Conservation (phyloP, 1,140 invertebrate species). For the Drosophila virilis region DNA sequence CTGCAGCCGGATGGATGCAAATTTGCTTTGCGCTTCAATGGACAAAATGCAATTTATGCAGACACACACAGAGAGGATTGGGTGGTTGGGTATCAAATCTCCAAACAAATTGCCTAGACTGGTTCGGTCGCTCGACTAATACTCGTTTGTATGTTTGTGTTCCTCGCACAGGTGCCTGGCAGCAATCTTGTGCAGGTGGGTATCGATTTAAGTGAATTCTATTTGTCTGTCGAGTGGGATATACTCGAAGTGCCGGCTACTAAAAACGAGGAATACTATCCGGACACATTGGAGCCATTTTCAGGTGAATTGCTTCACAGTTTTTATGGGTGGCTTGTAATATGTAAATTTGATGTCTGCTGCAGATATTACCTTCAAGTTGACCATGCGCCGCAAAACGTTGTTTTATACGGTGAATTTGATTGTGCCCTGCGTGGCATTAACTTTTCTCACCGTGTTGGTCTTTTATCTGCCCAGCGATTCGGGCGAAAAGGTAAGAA, state of each 20-base stretch:
- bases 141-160: neutral
- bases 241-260: slow-evolving; percentile 94
- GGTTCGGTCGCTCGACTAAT: neutral
- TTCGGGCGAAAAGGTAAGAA: slow-evolving; percentile 94
- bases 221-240: slow-evolving; percentile 98
- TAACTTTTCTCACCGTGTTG: slow-evolving; percentile 96
- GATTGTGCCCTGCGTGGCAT: slow-evolving; percentile 95
- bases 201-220: slow-evolving; percentile 96
- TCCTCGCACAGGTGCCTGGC: slow-evolving; percentile 85
- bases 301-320: slow-evolving; percentile 86
- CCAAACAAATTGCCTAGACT: slow-evolving; percentile 23
- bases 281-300: slow-evolving; percentile 92
- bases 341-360: slow-evolving; percentile 7
- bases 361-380: slow-evolving; percentile 97
- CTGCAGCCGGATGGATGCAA: slow-evolving; percentile 34
- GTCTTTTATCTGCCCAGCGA: slow-evolving; percentile 98
- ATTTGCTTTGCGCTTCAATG: slow-evolving; percentile 32
- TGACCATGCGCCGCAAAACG: slow-evolving; percentile 96
- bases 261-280: slow-evolving; percentile 96
- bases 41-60: slow-evolving; percentile 45
- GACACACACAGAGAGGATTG: slow-evolving; percentile 4
- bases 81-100: slow-evolving; percentile 1
- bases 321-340: neutral
- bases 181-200: slow-evolving; percentile 92
- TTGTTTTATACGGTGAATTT: slow-evolving; percentile 96